Percentiles rank a stretch among this genome's conserved stretches.
phyloP scores from a whole-genome alignment of 1,140 invertebrate genomes.

The Pogonomyrmex californicus region DNA sequence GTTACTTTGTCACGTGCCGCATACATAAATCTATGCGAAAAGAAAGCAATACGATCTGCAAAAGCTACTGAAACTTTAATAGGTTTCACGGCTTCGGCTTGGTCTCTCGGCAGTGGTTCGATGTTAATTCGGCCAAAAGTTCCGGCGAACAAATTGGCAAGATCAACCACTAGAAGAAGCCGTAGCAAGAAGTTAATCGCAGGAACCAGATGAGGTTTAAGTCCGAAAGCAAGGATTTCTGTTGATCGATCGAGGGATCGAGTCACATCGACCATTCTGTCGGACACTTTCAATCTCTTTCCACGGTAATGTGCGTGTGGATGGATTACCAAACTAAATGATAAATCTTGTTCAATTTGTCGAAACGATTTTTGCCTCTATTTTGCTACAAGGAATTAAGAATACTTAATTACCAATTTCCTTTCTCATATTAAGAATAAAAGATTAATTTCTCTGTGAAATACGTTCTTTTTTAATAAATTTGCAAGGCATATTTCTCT shows the following conservation, averaged over 20 bases:
- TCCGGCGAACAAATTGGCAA: constrained; percentile 74
- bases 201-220: constrained; percentile 64
- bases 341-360: constrained; percentile 50
- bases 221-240: constrained; percentile 63
- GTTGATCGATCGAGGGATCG: constrained; percentile 75
- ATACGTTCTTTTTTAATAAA: not conserved
- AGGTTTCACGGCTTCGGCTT: constrained; percentile 37
- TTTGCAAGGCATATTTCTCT: not conserved
- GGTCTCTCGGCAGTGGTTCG: constrained; percentile 38
- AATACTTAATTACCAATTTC: not conserved
- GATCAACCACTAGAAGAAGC: constrained; percentile 73
- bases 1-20: constrained; percentile 24
- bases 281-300: constrained; percentile 13
- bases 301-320: not conserved
- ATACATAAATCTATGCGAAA: constrained; percentile 49
- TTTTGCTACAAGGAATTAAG: not conserved
- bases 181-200: constrained; percentile 71
- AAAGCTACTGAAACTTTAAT: constrained; percentile 53
- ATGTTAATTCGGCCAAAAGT: constrained; percentile 73
- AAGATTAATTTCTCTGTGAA: not conserved
- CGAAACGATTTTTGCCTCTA: not conserved
- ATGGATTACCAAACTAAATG: constrained; percentile 15
- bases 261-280: constrained; percentile 49
- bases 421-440: not conserved
- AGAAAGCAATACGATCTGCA: constrained; percentile 53